phyloP scores from a whole-genome alignment of 1,140 invertebrate species.

The Pissodes strobi region DNA sequence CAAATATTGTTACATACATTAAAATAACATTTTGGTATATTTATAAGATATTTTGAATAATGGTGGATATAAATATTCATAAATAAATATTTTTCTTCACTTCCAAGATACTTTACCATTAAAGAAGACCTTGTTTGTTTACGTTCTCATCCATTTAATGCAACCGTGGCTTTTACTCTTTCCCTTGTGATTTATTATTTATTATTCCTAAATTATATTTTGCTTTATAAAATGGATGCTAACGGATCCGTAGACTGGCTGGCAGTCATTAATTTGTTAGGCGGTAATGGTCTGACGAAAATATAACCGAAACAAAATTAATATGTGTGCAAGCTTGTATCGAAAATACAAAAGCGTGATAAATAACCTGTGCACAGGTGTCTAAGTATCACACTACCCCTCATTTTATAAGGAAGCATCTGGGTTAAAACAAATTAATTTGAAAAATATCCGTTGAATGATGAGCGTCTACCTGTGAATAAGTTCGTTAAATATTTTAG shows the following conservation, averaged over 20 bases:
- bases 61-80: too few relatives aligned
- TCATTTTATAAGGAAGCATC: not conserved
- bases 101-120: too few relatives aligned
- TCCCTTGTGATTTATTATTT: constrained; percentile 26
- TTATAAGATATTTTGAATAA: too few relatives aligned
- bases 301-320: constrained; percentile 36
- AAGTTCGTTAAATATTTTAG: too few relatives aligned
- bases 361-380: constrained; percentile 31
- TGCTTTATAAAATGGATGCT: constrained; percentile 25
- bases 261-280: constrained; percentile 33
- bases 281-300: constrained; percentile 32
- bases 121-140: too few relatives aligned
- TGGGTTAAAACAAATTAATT: constrained; percentile 12
- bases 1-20: too few relatives aligned
- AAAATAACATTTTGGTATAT: too few relatives aligned
- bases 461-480: too few relatives aligned
- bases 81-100: too few relatives aligned
- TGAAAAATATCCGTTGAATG: constrained; percentile 2
- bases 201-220: constrained; percentile 26
- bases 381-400: constrained; percentile 5
- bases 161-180: too few relatives aligned
- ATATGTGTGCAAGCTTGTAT: constrained; percentile 31
- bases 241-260: constrained; percentile 14
- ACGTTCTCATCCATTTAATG: too few relatives aligned
- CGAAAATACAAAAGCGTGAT: constrained; percentile 30